These are phyloP conservation scores for Pelvicachromis taeniatus DNA, from an alignment of 2,113 vertebrate species.

Conservation along the genomic window DNA sequence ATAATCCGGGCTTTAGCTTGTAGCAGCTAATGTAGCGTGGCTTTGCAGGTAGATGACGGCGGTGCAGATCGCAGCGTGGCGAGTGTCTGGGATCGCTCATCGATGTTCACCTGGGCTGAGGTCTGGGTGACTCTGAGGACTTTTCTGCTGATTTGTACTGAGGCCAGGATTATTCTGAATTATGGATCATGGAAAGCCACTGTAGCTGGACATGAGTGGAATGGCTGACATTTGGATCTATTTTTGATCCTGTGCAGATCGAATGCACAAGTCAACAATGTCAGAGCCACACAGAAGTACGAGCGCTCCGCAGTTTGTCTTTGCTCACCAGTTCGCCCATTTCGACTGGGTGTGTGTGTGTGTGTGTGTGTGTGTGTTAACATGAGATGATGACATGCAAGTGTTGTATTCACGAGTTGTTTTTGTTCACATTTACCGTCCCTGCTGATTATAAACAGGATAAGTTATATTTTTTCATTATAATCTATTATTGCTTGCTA, in stretches of 20 bases:
- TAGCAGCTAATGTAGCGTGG: not conserved
- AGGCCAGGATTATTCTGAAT: not conserved
- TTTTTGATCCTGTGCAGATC: not conserved
- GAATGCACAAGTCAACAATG: not conserved
- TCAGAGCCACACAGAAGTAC: not conserved
- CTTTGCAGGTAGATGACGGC: fast-evolving
- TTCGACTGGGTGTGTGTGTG: not conserved
- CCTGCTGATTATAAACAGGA: not conserved
- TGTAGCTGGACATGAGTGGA: not conserved
- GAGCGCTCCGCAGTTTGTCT: not conserved
- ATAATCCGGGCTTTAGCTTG: no score
- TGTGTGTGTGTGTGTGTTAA: not conserved
- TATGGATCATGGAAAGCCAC: not conserved
- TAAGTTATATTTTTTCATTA: fast-evolving
- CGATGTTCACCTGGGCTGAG: not conserved
- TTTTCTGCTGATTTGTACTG: not conserved
- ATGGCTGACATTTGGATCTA: not conserved
- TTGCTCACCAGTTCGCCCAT: fast-evolving
- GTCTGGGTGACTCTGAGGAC: not conserved
- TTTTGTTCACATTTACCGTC: not conserved
- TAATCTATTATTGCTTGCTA: not conserved
- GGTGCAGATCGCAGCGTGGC: fast-evolving
- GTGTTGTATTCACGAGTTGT: not conserved
- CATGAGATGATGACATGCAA: not conserved
- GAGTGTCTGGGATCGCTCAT: fast-evolving